Base-by-base conservation (phyloP, 1,140 invertebrate genomes). In the Drosophila pallidifrons region DNA sequence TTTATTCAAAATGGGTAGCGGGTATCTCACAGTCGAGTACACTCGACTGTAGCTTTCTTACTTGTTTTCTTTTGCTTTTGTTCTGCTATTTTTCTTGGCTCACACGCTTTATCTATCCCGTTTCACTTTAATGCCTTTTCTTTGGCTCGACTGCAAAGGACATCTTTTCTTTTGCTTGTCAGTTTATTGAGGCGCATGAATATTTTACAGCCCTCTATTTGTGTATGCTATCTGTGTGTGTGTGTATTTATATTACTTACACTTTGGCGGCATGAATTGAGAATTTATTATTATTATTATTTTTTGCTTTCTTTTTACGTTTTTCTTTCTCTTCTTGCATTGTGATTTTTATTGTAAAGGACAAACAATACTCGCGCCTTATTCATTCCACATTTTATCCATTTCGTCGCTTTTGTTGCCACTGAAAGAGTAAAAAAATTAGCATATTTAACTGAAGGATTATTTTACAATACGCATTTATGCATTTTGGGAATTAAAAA, bases 141-240 rank as follows among this genome's bases (percentile, higher is more conserved):
- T 51, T 35, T 20, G 11, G 16, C 16, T 60, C 15, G 54, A 47
- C 70, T 63, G 69, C 35, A 83, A 83, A 75, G 73, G 81, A 81
- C 85, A 89, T 83, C 74, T 77, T 88, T 89, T 83, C 85, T 78
- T 83, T 89, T 66, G 58, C 61, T 54, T 72, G 74, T 60, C 74
- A 66, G 83, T 80, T 89, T 89, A 89, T 89, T 88, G 85, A 83
- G 77, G 85, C 80, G 87, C 81, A 88, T 87, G 85, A 83, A 88
- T 83, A 83, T 89, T 88, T 82, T 80, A 71, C 75, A 88, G 72
- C 70, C 67, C 52, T 46, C 49, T 45, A 30, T 52, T 28, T 68
- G 55, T 46, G 16, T 58, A 3, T 51, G 5, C 49, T 15, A 11
- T 59, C 20, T 46, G 41, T 61, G 20, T 25, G 20, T 25, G 20